These are phyloP conservation scores for Syrrhaptes paradoxus DNA, from an alignment of 2,113 vertebrate genomes.

Conservation along the genomic window DNA sequence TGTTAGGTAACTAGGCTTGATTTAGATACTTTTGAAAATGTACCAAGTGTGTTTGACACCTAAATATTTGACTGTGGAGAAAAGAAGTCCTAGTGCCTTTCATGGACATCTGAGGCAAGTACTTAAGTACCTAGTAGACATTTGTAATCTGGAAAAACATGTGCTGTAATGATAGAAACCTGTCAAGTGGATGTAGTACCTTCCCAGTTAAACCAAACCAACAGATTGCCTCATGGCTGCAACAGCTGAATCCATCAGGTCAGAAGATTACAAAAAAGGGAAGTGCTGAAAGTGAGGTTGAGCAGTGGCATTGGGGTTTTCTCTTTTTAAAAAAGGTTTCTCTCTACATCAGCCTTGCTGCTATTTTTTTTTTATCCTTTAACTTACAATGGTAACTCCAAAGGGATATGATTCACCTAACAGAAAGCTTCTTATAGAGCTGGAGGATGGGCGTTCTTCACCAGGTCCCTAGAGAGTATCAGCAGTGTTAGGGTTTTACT, in stretches of 20 bases:
- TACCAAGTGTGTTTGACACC: constrained; percentile 1
- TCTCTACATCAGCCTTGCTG: fast-evolving
- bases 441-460: background rate
- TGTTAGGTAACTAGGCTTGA: constrained; percentile 32
- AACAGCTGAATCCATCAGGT: background rate
- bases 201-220: background rate
- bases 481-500: background rate
- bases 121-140: background rate
- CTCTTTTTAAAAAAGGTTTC: fast-evolving
- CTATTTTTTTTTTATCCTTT: background rate
- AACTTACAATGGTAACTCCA: background rate
- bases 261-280: background rate
- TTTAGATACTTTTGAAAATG: background rate
- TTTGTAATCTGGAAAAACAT: background rate
- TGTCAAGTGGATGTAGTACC: background rate
- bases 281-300: fast-evolving
- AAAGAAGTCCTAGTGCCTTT: background rate
- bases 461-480: background rate
- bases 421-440: background rate
- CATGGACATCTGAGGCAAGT: background rate
- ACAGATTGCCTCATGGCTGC: background rate
- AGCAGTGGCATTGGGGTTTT: fast-evolving
- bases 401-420: background rate
- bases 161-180: background rate
- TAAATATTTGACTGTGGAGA: background rate